Conservation (phyloP, 2,113 vertebrate genomes). For the Pardalotus punctatus region DNA sequence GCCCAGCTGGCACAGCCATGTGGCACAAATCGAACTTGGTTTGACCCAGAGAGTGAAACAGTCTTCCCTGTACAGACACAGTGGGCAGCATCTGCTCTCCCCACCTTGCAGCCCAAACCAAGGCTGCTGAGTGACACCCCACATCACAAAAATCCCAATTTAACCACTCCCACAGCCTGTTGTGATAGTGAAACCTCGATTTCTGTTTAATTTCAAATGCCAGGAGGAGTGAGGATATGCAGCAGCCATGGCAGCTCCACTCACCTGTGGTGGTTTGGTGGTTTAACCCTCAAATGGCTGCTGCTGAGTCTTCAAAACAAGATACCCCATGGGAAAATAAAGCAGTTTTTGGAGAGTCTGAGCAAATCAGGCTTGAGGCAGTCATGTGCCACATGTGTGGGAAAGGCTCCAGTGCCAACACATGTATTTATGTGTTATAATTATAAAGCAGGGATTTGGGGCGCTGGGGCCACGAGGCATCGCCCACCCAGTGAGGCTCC, state of each 20-base stretch:
- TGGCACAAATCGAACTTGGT: not conserved
- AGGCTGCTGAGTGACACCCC: not conserved
- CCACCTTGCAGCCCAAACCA: not conserved
- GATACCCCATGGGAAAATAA: not conserved
- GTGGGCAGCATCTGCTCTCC: not conserved
- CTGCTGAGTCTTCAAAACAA: not conserved
- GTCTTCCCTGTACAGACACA: not conserved
- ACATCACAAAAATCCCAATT: not conserved
- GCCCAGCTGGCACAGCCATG: not conserved
- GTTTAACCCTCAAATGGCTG: not conserved
- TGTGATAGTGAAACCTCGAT: not conserved
- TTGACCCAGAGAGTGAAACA: not conserved
- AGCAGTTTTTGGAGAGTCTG: not conserved
- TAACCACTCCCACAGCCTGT: not conserved
- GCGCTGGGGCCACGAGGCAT: not conserved
- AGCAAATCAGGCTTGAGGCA: not conserved
- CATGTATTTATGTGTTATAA: not conserved
- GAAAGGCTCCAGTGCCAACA: accelerated
- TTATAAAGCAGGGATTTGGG: not conserved
- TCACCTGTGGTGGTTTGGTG: accelerated
- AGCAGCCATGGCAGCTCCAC: not conserved
- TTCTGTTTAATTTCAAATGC: not conserved
- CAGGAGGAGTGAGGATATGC: not conserved
- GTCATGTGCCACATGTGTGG: accelerated
- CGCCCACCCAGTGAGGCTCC: not conserved